These are phyloP conservation scores for Paelopatides confundens DNA, from an alignment of 53 echinoderm and acorn worm species.

Conservation along the genomic window DNA sequence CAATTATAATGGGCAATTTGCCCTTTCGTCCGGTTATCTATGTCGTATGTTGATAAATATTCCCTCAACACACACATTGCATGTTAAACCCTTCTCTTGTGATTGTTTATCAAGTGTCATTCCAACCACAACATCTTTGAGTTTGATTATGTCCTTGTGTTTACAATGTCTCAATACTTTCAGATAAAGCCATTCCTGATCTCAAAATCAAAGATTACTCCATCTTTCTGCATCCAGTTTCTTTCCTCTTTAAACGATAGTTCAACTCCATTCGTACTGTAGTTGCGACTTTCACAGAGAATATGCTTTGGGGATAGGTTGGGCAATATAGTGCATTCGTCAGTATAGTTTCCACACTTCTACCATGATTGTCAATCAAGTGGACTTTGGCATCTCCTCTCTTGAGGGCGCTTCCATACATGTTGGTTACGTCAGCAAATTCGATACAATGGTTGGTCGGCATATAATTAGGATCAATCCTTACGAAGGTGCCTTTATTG, in stretches of 20 bases:
- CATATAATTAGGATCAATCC: neutral
- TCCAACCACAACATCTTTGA: no score
- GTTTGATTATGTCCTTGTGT: no score
- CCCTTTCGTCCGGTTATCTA: no score
- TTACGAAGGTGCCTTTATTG: neutral
- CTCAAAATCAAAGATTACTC: no score
- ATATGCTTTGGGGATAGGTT: constrained; percentile 43
- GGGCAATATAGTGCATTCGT: constrained; percentile 37
- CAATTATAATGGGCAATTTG: constrained; percentile 27
- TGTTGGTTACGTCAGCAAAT: constrained; percentile 29
- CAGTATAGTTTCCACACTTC: neutral
- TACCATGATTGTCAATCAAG: neutral
- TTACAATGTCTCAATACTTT: no score
- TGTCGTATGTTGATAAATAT: no score
- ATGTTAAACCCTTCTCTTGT: no score
- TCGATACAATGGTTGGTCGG: constrained; percentile 26
- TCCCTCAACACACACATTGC: no score
- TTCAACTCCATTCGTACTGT: constrained; percentile 22
- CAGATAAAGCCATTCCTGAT: no score
- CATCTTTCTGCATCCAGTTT: constrained; percentile 43
- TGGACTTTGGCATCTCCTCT: constrained; percentile 43
- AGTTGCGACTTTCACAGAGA: constrained; percentile 46
- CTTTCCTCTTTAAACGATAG: constrained; percentile 4
- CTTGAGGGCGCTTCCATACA: constrained; percentile 12
- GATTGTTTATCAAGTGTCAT: no score